Evolutionary conservation across 2,888 invertebrate species (phyloP), one percentile per base, ranked within the genome.

Genomic region (Acholoe squamosa): DNA sequence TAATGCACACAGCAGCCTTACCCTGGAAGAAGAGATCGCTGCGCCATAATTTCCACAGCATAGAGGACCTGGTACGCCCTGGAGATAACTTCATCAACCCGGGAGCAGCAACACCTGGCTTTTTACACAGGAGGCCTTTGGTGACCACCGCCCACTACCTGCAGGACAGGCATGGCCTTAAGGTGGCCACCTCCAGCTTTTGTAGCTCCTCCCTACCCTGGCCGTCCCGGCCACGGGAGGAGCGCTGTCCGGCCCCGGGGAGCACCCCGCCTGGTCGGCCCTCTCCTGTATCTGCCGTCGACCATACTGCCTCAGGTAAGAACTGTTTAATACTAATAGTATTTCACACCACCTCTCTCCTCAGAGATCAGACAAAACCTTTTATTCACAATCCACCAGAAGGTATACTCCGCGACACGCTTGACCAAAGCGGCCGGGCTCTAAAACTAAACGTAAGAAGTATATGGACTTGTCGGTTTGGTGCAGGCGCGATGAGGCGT

Each of bases 11-110:
- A 19, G 76, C 76, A 76, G 43, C 86, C 31, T 54, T 86, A 7
- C 86, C 86, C 54, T 86, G 86, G 86, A 86, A 86, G 86, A 86
- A 86, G 54, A 22, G 86, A 0, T 33, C 89, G 10, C 43, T 67
- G 67, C 51, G 84, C 10, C 80, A 43, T 19, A 90, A 90, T 54
- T 90, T 90, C 52, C 90, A 90, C 90, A 90, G 90, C 34, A 77
- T 90, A 14, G 90, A 61, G 31, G 90, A 90, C 88, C 33, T 90
- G 28, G 90, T 76, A 25, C 71, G 86, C 16, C 51, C 90, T n/a
- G 86, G 80, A 34, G 80, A 25, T 43, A 22, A 10, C 19, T 76
- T 28, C 16, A 43, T 33, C 34, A 61, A n/a, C 61, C 61, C 61
- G 5, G 61, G 61, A 61, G 61, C 43, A 10, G 43, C 43, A 43